These are phyloP conservation scores for Ochropleura plecta DNA, from an alignment of 2,888 invertebrate genomes.

Conservation along the genomic window DNA sequence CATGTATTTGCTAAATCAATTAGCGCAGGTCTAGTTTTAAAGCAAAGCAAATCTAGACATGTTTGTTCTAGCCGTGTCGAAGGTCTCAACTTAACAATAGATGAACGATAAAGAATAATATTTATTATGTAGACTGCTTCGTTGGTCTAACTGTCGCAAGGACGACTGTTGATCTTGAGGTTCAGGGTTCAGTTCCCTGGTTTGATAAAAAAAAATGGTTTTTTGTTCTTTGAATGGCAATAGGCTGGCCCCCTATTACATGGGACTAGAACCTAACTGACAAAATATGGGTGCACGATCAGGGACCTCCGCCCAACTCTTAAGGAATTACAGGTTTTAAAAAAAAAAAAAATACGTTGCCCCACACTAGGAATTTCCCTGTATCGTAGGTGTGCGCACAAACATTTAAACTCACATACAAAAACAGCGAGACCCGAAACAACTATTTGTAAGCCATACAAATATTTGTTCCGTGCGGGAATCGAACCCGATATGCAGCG, in stretches of 20 bases:
- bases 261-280: not conserved
- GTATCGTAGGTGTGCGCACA: no score
- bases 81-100: not conserved
- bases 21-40: slow-evolving; percentile 13
- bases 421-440: no score
- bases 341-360: no score
- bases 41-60: slow-evolving; percentile 19
- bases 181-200: not conserved
- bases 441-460: no score
- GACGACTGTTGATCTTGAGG: not conserved
- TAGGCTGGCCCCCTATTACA: not conserved
- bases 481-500: no score
- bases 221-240: not conserved
- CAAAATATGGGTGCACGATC: not conserved
- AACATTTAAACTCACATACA: no score
- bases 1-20: slow-evolving; percentile 15
- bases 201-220: not conserved
- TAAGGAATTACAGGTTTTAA: not conserved
- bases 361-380: no score
- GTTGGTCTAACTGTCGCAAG: no score
- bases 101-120: not conserved
- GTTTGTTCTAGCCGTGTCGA: not conserved
- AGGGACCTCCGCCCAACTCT: not conserved
- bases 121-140: not conserved
- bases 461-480: no score